phyloP scores from a whole-genome alignment of 2,113 vertebrate species.

The Dromaius novaehollandiae region DNA sequence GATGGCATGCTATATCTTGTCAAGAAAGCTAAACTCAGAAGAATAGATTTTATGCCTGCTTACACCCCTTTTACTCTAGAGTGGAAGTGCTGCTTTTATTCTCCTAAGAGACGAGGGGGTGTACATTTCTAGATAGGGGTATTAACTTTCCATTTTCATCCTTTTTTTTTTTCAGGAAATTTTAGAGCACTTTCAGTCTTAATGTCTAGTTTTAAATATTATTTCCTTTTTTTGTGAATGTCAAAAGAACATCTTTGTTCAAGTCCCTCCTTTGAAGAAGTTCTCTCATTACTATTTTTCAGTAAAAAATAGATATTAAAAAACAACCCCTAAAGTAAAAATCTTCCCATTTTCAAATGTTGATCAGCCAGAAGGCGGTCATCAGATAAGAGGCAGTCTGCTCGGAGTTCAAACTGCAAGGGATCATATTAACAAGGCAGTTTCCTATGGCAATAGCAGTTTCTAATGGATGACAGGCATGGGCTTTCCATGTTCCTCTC shows the following conservation, averaged over 20 bases:
- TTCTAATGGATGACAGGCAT: neutral
- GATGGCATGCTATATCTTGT: neutral
- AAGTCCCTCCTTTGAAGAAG: neutral
- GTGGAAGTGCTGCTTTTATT: neutral
- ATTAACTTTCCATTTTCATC: neutral
- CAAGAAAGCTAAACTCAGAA: neutral
- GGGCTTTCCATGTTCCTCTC: neutral
- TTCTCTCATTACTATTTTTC: neutral
- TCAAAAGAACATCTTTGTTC: neutral
- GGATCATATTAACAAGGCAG: neutral
- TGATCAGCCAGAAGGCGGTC: neutral
- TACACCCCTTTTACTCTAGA: neutral
- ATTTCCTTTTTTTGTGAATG: neutral
- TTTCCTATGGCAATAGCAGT: neutral
- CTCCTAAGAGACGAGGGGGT: neutral
- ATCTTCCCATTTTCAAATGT: neutral
- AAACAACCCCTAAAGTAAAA: neutral
- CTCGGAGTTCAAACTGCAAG: neutral
- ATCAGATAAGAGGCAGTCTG: neutral
- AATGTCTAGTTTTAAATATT: neutral
- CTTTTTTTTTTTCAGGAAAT: neutral
- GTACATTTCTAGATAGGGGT: neutral
- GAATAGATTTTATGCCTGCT: neutral
- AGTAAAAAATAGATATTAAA: neutral
- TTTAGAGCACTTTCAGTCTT: neutral